Percentiles rank a stretch among this genome's conserved stretches.
Evolutionary conservation across 1,140 invertebrate species (phyloP).

Genomic region (Lordiphosa mommai): DNA sequence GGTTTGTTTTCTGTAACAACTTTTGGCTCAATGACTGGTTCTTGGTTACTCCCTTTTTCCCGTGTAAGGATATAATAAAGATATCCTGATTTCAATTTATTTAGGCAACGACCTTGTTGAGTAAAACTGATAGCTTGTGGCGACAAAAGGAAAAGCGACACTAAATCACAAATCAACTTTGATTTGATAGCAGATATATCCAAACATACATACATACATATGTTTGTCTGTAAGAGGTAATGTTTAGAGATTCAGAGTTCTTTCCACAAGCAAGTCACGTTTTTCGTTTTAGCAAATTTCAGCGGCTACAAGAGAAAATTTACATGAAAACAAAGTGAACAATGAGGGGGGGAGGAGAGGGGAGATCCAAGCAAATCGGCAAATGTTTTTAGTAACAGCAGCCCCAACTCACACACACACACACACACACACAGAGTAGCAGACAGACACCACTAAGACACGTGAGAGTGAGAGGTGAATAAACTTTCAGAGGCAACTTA

Average conservation of each 20-base stretch:
- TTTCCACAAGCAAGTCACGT: conserved; percentile 67
- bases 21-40: conserved; percentile 8
- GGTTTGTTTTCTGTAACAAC: conserved; percentile 9
- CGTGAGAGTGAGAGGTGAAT: conserved; percentile 68
- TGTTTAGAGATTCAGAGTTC: conserved; percentile 14
- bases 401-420: conserved; percentile 23
- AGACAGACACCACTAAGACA: conserved; percentile 36
- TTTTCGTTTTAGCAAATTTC: conserved; percentile 71
- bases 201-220: conserved; percentile 5
- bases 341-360: neutral
- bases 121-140: conserved; percentile 32
- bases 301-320: conserved; percentile 49
- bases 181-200: conserved; percentile 38
- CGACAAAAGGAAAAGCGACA: conserved; percentile 44
- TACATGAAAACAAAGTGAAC: conserved; percentile 59
- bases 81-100: conserved; percentile 75
- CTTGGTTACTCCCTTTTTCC: conserved; percentile 13
- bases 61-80: conserved; percentile 53
- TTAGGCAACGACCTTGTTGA: conserved; percentile 60
- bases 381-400: conserved; percentile 29
- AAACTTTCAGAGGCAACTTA: conserved; percentile 57
- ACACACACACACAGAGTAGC: conserved; percentile 6
- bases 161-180: conserved; percentile 46
- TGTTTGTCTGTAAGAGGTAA: neutral
- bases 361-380: neutral